These are phyloP conservation scores for Apocrypta bakeri DNA, from an alignment of 1,140 invertebrate genomes.

Conservation along the genomic window DNA sequence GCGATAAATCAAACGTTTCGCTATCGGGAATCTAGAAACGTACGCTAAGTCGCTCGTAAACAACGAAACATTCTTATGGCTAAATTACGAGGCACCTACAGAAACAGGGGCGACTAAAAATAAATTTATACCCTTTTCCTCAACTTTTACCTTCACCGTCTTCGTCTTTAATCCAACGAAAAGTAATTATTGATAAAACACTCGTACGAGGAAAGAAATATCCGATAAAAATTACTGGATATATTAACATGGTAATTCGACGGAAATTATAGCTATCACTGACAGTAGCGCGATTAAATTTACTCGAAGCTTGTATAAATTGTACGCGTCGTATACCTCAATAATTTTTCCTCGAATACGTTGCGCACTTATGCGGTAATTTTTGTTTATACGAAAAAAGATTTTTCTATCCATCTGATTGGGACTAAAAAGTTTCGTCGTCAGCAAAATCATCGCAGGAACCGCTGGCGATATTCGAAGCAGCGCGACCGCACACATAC, in stretches of 20 bases:
- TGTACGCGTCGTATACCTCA: too few relatives aligned
- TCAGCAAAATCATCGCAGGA: not conserved
- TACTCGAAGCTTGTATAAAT: too few relatives aligned
- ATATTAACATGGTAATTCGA: too few relatives aligned
- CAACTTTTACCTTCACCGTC: not conserved
- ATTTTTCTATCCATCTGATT: too few relatives aligned
- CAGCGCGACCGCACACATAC: constrained; percentile 37
- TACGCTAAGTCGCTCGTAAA: not conserved
- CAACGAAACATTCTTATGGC: not conserved
- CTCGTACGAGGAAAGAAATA: too few relatives aligned
- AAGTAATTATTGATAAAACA: not conserved
- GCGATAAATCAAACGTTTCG: not conserved
- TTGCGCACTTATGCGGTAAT: too few relatives aligned
- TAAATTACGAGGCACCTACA: not conserved
- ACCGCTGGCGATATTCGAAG: constrained; percentile 65
- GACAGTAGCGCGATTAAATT: too few relatives aligned
- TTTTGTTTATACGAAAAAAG: too few relatives aligned
- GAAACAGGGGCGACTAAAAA: not conserved
- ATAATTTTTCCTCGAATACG: too few relatives aligned
- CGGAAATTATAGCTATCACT: too few relatives aligned
- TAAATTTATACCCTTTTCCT: not conserved
- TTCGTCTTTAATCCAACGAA: not conserved
- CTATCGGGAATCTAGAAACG: not conserved
- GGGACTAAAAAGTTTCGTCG: not conserved
- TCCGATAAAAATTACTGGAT: too few relatives aligned